Base-by-base conservation (phyloP, 1,140 invertebrate genomes). In the Heliconius congener region DNA sequence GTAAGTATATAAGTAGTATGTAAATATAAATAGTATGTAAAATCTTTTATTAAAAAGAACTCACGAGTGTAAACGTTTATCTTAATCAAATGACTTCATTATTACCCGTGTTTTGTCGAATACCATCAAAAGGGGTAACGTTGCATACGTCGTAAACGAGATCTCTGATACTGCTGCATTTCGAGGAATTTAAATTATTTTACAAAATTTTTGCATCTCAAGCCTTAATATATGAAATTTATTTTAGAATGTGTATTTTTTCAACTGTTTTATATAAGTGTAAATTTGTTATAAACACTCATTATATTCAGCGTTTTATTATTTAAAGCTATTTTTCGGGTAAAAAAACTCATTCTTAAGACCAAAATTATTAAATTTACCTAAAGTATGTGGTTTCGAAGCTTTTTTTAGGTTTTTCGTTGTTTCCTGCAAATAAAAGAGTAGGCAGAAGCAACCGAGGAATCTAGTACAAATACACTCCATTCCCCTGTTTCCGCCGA, bases 141-240 rank as follows among this genome's bases (percentile, higher is more conserved):
- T 84, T 88, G 90, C 89, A 91, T 91, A 83, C 85, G 84, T 78
- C 83, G 83, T 88, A 84, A 90, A 80, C 71, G 72, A 90, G 90
- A 91, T 93, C 81, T 23, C 80, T 87, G 90, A 91, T 91, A 87
- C 42, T 46, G 42, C 74, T 89, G 87, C 85, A 86, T 73, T 93
- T 92, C 91, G 89, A 52, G 86, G 90, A 93, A 93, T 42, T 78
- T 75, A 84, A 81, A 83, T 83, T 80, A 86, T 76, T 88, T 88
- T 81, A 86, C 85, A 84, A 80, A 78, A 72, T 86, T 90, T 91
- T 91, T 89, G 86, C 85, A 89, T 83, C 23, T 66, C 11, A 13
- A 16, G 60, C 27, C 19, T 57, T 57, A 23, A 57, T 57, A 57
- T 23, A 23, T 46, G 13, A 16, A 16, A 23, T 23, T n/a, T 2